phyloP scores from a whole-genome alignment of 2,888 invertebrate species.

The Aethes cnicana region DNA sequence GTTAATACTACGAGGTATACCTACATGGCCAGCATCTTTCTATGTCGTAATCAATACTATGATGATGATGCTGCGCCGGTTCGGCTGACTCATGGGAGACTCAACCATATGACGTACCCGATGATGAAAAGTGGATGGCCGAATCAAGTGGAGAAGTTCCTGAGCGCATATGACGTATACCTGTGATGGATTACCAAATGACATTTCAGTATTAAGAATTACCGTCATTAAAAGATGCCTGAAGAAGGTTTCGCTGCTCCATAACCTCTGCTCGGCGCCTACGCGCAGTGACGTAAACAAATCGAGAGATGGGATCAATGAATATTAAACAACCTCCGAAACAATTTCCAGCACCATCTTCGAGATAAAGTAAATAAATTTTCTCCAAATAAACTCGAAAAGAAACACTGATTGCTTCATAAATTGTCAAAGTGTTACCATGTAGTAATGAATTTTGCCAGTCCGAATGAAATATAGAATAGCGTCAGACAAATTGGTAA shows the following conservation, averaged over 20 bases:
- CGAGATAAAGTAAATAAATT: conserved; percentile 69
- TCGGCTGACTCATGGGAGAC: no score
- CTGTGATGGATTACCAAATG: no score
- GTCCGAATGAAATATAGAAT: conserved; percentile 59
- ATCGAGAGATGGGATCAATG: conserved; percentile 73
- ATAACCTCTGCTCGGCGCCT: conserved; percentile 60
- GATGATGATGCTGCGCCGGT: no score
- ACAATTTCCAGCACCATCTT: conserved; percentile 68
- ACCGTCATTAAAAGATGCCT: neutral
- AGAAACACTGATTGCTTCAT: conserved; percentile 75
- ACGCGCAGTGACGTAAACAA: conserved; percentile 68
- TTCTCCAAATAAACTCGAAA: conserved; percentile 66
- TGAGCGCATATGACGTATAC: no score
- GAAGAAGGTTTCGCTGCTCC: conserved; percentile 39
- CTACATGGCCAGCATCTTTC: no score
- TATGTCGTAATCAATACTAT: no score
- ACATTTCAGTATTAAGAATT: no score
- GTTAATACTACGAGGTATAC: no score
- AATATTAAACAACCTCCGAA: conserved; percentile 74
- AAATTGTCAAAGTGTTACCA: conserved; percentile 70
- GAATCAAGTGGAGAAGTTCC: no score
- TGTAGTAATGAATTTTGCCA: conserved; percentile 58
- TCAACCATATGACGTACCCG: no score
- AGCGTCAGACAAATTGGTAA: conserved; percentile 63
- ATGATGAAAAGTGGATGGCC: no score